Conservation (phyloP, 2,113 vertebrate species). For the Stomatorhinus ivindoensis region DNA sequence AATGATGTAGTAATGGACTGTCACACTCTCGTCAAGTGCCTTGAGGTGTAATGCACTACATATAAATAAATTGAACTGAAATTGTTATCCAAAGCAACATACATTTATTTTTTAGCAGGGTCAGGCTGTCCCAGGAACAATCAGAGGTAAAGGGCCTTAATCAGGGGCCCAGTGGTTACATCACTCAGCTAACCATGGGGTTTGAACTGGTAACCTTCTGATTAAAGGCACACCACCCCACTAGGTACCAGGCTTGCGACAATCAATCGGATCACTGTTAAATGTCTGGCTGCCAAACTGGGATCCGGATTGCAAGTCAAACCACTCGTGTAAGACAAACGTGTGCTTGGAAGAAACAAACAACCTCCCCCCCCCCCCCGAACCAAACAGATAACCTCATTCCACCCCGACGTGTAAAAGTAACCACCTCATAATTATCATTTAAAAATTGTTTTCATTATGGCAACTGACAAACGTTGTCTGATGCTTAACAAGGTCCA, state of each 20-base stretch:
- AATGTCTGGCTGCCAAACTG: neutral
- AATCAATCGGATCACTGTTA: neutral
- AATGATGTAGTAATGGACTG: neutral
- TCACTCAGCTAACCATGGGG: neutral
- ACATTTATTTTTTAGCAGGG: neutral
- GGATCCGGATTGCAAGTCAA: neutral
- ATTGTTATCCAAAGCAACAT: neutral
- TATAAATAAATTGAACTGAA: neutral
- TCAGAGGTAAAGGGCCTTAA: neutral
- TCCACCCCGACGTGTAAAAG: neutral
- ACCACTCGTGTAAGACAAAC: neutral
- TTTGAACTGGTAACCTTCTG: neutral
- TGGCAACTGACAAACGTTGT: neutral
- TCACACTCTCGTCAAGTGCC: neutral
- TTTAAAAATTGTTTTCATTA: neutral
- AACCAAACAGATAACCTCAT: neutral
- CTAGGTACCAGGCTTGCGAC: neutral
- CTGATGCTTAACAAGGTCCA: neutral
- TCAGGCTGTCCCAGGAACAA: neutral
- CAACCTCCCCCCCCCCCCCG: neutral
- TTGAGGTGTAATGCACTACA: neutral
- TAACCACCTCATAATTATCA: neutral
- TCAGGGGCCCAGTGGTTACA: neutral
- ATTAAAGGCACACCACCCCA: neutral
- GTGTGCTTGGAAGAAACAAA: neutral